phyloP scores from a whole-genome alignment of 2,113 vertebrate species.

The Oncorhynchus gorbuscha region DNA sequence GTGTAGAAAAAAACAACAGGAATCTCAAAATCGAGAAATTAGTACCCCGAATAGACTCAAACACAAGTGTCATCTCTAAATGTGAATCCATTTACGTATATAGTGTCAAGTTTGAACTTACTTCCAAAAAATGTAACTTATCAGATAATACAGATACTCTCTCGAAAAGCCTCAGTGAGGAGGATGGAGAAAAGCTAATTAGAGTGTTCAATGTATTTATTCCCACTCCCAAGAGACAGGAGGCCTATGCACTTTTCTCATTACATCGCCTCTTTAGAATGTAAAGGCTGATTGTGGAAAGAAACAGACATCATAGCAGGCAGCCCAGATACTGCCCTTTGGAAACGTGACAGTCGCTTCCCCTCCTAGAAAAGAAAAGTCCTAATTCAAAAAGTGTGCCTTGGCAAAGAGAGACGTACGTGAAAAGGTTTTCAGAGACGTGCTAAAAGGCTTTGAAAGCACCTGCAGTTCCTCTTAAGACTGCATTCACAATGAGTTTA shows the following conservation, averaged over 20 bases:
- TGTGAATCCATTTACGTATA: neutral
- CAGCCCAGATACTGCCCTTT: slow-evolving; percentile 10
- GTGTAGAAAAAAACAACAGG: too few relatives aligned
- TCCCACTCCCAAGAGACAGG: neutral
- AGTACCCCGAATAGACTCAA: too few relatives aligned
- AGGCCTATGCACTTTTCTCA: slow-evolving; percentile 4
- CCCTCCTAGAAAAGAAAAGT: slow-evolving; percentile 1
- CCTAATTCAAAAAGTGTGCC: slow-evolving; percentile 11
- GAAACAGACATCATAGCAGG: slow-evolving; percentile 15
- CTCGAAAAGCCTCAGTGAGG: neutral
- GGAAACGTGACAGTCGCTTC: slow-evolving; percentile 10
- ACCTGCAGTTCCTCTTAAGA: slow-evolving; percentile 36
- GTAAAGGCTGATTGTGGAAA: slow-evolving; percentile 15
- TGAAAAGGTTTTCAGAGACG: slow-evolving; percentile 17
- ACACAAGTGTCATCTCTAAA: too few relatives aligned
- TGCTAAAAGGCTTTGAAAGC: slow-evolving; percentile 35
- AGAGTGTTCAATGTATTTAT: slow-evolving; percentile 1
- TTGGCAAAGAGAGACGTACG: slow-evolving; percentile 9
- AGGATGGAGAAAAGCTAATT: neutral
- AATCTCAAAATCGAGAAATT: too few relatives aligned
- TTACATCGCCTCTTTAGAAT: slow-evolving; percentile 15
- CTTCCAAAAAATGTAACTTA: too few relatives aligned
- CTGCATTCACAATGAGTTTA: slow-evolving; percentile 19
- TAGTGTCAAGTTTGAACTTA: neutral
- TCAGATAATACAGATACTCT: slow-evolving; percentile 4